phyloP scores from a whole-genome alignment of 2,797 vertebrate genomes.

The Heterohyrax brucei region DNA sequence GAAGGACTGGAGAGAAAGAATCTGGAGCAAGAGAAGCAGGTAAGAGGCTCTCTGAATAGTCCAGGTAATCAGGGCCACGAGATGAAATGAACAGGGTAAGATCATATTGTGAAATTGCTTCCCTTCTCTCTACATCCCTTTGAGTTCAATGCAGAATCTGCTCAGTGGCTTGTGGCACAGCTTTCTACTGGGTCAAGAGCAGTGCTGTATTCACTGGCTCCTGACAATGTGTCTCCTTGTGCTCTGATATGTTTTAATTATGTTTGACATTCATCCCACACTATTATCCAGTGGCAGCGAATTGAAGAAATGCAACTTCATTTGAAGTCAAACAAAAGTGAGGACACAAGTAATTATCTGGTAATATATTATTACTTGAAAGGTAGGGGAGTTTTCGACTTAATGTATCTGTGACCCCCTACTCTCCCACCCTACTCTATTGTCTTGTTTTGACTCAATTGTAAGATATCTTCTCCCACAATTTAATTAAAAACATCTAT shows the following conservation, averaged over 20 bases:
- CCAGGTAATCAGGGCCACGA: constrained; percentile 13
- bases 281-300: constrained; percentile 81
- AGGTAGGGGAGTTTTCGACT: constrained; percentile 68
- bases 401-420: constrained; percentile 58
- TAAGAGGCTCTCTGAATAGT: constrained; percentile 18
- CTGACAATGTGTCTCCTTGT: constrained; percentile 80
- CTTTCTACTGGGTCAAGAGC: constrained; percentile 63
- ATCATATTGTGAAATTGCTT: constrained; percentile 20
- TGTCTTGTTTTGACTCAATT: constrained; percentile 71
- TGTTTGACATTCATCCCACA: constrained; percentile 78
- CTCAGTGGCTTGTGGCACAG: constrained; percentile 66
- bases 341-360: constrained; percentile 78
- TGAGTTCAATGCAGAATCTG: constrained; percentile 77
- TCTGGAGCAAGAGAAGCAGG: constrained; percentile 37
- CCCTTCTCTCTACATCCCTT: constrained; percentile 54
- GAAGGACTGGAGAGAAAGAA: background rate
- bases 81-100: background rate
- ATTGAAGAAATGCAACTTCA: constrained; percentile 76
- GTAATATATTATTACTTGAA: constrained; percentile 56
- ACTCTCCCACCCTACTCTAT: background rate
- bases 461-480: constrained; percentile 58
- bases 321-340: constrained; percentile 81
- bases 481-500: constrained; percentile 68
- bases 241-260: constrained; percentile 84
- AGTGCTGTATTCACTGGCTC: constrained; percentile 73